Base-by-base conservation (phyloP, 2,888 invertebrate species). In the Agonopterix arenella region DNA sequence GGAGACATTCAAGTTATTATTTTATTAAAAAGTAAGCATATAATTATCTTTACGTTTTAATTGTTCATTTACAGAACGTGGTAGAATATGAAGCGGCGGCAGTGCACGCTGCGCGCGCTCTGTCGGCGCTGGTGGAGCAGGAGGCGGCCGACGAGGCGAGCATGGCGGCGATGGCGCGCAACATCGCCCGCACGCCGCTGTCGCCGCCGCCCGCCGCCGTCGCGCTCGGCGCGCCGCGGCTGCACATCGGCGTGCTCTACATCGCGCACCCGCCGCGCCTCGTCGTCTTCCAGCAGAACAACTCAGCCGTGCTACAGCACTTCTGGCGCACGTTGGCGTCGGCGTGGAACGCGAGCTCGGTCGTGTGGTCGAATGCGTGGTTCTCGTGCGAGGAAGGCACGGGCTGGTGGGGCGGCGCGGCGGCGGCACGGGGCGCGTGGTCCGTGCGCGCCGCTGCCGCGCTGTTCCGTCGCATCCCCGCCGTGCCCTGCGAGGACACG, bases 401-500 rank as follows among this genome's bases (percentile, higher is more conserved):
- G 45, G 76, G 84, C 13, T 82, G 86, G 82, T 84, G 85, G 89
- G 76, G 84, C n/a, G 90, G 89, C 0, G 82, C 77, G 38, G 83
- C 89, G 11, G 88, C 89, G 36, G 84, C 89, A 7, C 68, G 84
- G 2, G 86, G 89, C 0, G 59, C 70, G 1, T 84, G 85, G 0
- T 68, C 80, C 1, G 68, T 75, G 4, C 66, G 92, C 64, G 92
- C 91, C 53, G 91, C 92, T 28, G 91, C 92, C 4, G 92, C 92
- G 38, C 79, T 92, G 8, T 93, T 92, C 66, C 89, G 91, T 9
- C 82, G 90, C 10, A 79, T 93, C 59, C 89, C 93, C 54, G 86
- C 94, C 58, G 90, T 95, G 79, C 94, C 94, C 55, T 96, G 96
- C 78, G 93, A 94, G 66, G 91, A 92, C 53, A 86, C 90, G 36